Evolutionary conservation across 2,797 vertebrate genomes (phyloP).

Genomic region (Brotula barbata): DNA sequence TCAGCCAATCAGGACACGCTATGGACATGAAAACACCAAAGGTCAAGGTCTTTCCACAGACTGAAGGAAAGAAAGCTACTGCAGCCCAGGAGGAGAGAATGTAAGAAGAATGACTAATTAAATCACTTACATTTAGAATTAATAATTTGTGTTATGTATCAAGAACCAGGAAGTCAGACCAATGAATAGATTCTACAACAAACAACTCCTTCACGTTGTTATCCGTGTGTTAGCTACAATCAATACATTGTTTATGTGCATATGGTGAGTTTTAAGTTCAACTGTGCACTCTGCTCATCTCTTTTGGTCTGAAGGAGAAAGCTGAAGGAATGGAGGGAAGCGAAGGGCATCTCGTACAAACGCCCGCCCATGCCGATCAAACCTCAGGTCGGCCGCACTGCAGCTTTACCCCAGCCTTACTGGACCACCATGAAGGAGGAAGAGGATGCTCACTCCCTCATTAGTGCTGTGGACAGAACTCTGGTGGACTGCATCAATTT

Average conservation of each 20-base stretch:
- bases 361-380: conserved; percentile 84
- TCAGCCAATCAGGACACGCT: conserved; percentile 16
- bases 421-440: conserved; percentile 76
- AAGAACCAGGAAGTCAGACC: background rate
- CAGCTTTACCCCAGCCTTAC: conserved; percentile 67
- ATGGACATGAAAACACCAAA: conserved; percentile 44
- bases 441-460: conserved; percentile 74
- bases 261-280: background rate
- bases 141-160: background rate
- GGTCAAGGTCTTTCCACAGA: conserved; percentile 44
- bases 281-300: background rate
- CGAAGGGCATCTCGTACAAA: conserved; percentile 89
- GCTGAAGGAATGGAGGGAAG: conserved; percentile 86
- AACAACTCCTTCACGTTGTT: no score
- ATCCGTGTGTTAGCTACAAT: no score
- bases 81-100: conserved; percentile 77
- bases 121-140: background rate
- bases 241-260: no score
- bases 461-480: conserved; percentile 73
- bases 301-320: conserved; percentile 76
- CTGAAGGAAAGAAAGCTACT: conserved; percentile 53
- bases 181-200: no score
- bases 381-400: conserved; percentile 54
- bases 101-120: conserved; percentile 62
- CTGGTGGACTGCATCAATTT: conserved; percentile 84